Evolutionary conservation across 2,113 vertebrate species (phyloP).

Genomic region (Oreochromis spilurus): DNA sequence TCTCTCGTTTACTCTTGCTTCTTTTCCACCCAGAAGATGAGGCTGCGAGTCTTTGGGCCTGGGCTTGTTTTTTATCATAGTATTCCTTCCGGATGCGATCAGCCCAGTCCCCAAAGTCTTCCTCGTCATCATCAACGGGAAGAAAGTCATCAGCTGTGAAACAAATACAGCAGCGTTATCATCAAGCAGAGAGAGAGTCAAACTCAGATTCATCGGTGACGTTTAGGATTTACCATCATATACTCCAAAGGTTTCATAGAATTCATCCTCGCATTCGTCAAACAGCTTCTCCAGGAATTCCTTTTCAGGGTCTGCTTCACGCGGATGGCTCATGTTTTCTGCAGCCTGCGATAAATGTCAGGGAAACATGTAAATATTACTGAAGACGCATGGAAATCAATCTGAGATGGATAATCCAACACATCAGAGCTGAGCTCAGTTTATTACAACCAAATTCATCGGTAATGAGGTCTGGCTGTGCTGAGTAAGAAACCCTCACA

Average conservation of each 20-base stretch:
- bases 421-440: not conserved
- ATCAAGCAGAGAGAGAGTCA: not conserved
- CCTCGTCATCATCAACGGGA: constrained; percentile 66
- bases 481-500: not conserved
- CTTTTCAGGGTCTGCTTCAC: constrained; percentile 46
- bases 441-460: not conserved
- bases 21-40: constrained; percentile 4
- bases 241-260: constrained; percentile 74
- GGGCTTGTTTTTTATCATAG: constrained; percentile 60
- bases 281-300: constrained; percentile 80
- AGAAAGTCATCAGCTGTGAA: constrained; percentile 68
- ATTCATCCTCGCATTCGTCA: constrained; percentile 82
- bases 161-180: not conserved
- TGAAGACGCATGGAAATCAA: not conserved
- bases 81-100: constrained; percentile 80
- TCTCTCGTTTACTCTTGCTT: constrained; percentile 40
- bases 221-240: constrained; percentile 73
- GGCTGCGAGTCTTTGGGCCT: constrained; percentile 37
- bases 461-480: not conserved
- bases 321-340: not conserved
- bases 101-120: constrained; percentile 81
- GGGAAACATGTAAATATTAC: not conserved
- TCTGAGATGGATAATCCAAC: not conserved
- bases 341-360: not conserved
- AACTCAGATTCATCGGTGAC: not conserved